Conservation (phyloP, 1,140 invertebrate genomes). For the Geopemphigus sp. region DNA sequence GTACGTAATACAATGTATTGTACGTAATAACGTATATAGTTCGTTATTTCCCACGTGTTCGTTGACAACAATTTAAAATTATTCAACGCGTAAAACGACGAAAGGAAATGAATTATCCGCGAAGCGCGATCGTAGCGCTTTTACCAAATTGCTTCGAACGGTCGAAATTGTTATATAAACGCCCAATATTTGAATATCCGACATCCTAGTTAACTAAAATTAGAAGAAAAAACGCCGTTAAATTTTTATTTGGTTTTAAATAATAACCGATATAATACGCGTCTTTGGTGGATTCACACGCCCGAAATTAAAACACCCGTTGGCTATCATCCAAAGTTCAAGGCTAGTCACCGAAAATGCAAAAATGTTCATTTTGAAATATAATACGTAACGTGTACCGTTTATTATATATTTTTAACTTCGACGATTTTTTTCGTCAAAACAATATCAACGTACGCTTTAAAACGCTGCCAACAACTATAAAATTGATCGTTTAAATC, state of each 20-base stretch:
- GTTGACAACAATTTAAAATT: too few species aligned
- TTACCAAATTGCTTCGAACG: neutral
- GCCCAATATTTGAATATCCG: neutral
- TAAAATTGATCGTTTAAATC: neutral
- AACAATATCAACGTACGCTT: neutral
- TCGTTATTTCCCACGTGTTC: too few species aligned
- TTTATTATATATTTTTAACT: conserved; percentile 10
- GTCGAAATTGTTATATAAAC: neutral
- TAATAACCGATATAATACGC: neutral
- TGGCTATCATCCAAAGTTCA: conserved; percentile 40
- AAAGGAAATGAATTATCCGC: too few species aligned
- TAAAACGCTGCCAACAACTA: neutral
- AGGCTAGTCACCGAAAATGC: neutral
- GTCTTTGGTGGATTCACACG: neutral
- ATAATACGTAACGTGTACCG: neutral
- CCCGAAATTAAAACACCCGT: too few species aligned
- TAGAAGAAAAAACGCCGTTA: neutral
- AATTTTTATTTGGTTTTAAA: neutral
- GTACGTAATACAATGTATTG: too few species aligned
- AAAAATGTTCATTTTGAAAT: conserved; percentile 32
- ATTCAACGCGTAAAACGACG: too few species aligned
- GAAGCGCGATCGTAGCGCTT: neutral
- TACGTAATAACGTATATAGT: too few species aligned
- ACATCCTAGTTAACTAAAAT: neutral
- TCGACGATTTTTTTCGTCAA: neutral